Conservation (phyloP, 2,888 invertebrate species). For the Pseudococcus longispinus region DNA sequence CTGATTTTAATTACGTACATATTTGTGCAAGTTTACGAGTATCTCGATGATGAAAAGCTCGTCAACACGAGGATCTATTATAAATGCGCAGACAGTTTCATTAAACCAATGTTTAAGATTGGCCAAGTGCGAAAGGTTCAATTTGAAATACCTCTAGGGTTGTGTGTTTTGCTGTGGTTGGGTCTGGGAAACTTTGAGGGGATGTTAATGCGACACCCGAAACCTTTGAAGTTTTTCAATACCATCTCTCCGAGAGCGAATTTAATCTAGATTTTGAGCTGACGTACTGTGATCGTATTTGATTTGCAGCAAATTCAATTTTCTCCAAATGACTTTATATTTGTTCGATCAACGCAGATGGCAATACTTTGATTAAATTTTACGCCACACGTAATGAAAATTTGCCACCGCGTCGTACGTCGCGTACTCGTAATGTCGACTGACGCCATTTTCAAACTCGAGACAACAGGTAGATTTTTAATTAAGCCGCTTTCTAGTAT, state of each 20-base stretch:
- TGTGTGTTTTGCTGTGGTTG: constrained; percentile 21
- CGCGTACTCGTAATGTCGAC: neutral
- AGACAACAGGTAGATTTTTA: neutral
- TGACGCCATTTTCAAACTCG: neutral
- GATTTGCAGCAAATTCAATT: neutral
- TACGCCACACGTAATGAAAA: neutral
- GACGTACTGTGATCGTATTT: neutral
- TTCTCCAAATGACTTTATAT: neutral
- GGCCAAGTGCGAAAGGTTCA: constrained; percentile 1
- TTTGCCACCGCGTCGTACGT: neutral
- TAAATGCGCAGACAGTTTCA: neutral
- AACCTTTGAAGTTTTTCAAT: constrained; percentile 26
- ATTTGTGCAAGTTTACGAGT: neutral
- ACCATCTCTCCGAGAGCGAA: neutral
- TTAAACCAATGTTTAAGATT: neutral
- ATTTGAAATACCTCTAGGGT: neutral
- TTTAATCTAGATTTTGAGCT: constrained; percentile 5
- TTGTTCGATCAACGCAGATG: neutral
- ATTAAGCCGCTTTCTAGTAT: constrained; percentile 9
- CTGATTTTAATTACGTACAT: neutral
- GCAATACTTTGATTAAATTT: neutral
- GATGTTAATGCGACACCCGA: neutral
- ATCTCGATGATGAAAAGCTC: neutral
- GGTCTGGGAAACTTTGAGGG: neutral
- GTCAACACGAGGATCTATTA: neutral